Percentiles rank a stretch among this genome's conserved stretches.
These are phyloP conservation scores for Phocides pigmalion DNA, from an alignment of 1,140 invertebrate genomes.

Conservation along the genomic window DNA sequence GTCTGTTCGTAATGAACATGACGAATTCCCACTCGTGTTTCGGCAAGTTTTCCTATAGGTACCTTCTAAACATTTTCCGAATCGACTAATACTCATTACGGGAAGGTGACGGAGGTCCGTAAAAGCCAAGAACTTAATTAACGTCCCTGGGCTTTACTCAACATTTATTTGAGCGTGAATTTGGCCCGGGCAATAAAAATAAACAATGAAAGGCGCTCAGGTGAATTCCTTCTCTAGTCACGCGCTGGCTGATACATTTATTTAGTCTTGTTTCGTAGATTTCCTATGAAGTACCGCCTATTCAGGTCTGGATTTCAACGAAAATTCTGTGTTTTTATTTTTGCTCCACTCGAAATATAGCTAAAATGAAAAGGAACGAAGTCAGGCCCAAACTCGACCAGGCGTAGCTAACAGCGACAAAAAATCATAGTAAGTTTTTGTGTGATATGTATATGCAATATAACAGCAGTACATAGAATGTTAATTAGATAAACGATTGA, in stretches of 20 bases:
- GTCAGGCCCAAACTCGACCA: too few relatives aligned
- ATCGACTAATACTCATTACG: conserved; percentile 51
- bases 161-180: conserved; percentile 73
- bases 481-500: too few relatives aligned
- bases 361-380: too few relatives aligned
- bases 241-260: conserved; percentile 19
- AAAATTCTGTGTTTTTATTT: too few relatives aligned
- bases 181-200: conserved; percentile 65
- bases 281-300: not conserved
- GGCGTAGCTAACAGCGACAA: too few relatives aligned
- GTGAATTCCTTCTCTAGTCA: conserved; percentile 34
- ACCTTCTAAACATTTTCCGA: conserved; percentile 13
- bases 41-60: not conserved
- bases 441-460: too few relatives aligned
- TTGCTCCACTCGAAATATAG: too few relatives aligned
- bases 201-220: conserved; percentile 59
- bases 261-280: conserved; percentile 8
- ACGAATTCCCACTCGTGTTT: not conserved
- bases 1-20: not conserved
- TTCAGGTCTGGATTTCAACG: not conserved
- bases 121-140: conserved; percentile 78
- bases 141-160: conserved; percentile 58
- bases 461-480: too few relatives aligned
- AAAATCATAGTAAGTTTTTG: too few relatives aligned
- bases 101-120: conserved; percentile 43